phyloP scores from a whole-genome alignment of 2,888 invertebrate genomes.

The Proisotoma minuta region DNA sequence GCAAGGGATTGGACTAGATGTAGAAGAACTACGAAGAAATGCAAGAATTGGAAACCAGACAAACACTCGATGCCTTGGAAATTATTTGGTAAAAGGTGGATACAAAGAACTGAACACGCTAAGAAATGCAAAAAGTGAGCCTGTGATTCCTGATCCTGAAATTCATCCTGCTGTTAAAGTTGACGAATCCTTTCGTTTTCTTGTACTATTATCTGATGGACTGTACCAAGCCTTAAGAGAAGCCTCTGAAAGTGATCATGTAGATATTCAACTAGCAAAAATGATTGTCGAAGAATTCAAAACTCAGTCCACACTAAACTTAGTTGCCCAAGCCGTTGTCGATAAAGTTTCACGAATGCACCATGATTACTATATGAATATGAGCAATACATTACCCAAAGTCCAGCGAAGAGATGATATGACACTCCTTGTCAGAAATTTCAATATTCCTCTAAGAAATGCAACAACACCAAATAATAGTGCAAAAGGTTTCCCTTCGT shows the following conservation, averaged over 20 bases:
- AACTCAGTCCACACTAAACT: constrained; percentile 69
- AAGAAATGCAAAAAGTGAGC: constrained; percentile 65
- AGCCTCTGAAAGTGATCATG: constrained; percentile 69
- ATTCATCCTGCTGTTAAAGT: constrained; percentile 73
- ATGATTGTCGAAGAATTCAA: constrained; percentile 77
- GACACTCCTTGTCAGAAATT: constrained; percentile 77
- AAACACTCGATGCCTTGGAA: constrained; percentile 80
- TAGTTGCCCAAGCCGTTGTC: constrained; percentile 68
- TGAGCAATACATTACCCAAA: constrained; percentile 50
- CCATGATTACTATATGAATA: constrained; percentile 47
- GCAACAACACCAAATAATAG: constrained; percentile 51
- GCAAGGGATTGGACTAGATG: constrained; percentile 68
- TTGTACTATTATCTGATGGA: constrained; percentile 79
- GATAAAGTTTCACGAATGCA: constrained; percentile 51
- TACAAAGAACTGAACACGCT: constrained; percentile 77
- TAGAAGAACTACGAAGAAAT: constrained; percentile 62
- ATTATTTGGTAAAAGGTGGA: constrained; percentile 64
- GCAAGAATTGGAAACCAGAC: constrained; percentile 69
- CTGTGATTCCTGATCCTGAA: constrained; percentile 77
- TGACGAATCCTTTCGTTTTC: constrained; percentile 73
- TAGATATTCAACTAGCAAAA: constrained; percentile 73
- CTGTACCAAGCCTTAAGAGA: constrained; percentile 78
- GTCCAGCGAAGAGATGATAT: constrained; percentile 70
- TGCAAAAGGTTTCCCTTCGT: constrained; percentile 45
- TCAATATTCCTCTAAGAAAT: constrained; percentile 71